Evolutionary conservation across 2,797 vertebrate genomes (phyloP), one percentile per base, ranked within the genome.

Genomic region (Typhlichthys subterraneus): DNA sequence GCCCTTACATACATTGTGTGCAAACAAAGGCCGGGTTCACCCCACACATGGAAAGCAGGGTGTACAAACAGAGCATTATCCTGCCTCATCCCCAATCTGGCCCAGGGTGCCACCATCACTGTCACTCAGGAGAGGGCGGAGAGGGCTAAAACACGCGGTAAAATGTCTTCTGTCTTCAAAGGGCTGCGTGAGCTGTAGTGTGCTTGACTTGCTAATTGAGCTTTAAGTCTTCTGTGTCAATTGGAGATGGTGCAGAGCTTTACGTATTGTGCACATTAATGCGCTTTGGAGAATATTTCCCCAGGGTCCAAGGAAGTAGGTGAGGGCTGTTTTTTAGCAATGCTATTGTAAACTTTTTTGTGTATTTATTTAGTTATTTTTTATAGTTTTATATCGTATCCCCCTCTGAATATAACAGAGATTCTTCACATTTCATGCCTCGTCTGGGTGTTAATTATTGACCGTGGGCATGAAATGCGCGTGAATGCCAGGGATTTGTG

Each of bases 231-330:
- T 89, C 82, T 89, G 83, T 91, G 90, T 94, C 91, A 91, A 87
- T 93, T 91, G 89, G 84, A 93, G 91, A 91, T 87, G 86, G 87
- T 70, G 85, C 88, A 87, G 84, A 91, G 90, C 89, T 90, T 92
- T 91, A 90, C 92, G 91, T 92, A 89, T 92, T 92, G 91, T 92
- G 89, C 92, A 92, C 91, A 93, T 93, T 93, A 93, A 92, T 93
- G 87, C 85, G 88, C 89, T 92, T 92, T 91, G 78, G 80, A 89
- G 89, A 88, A 90, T 91, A 88, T 92, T 91, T 91, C 90, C 90
- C 91, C 72, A 69, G 91, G 88, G 91, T 86, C 84, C 67, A 70
- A 73, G 70, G 72, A 80, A 69, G 80, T 67, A 69, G 55, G 73
- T 81, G 72, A 78, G 71, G 73, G 78, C 80, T 88, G 77, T 88